These are phyloP conservation scores for Enteromius radiatus DNA, from an alignment of 2,797 vertebrate genomes.

Conservation along the genomic window DNA sequence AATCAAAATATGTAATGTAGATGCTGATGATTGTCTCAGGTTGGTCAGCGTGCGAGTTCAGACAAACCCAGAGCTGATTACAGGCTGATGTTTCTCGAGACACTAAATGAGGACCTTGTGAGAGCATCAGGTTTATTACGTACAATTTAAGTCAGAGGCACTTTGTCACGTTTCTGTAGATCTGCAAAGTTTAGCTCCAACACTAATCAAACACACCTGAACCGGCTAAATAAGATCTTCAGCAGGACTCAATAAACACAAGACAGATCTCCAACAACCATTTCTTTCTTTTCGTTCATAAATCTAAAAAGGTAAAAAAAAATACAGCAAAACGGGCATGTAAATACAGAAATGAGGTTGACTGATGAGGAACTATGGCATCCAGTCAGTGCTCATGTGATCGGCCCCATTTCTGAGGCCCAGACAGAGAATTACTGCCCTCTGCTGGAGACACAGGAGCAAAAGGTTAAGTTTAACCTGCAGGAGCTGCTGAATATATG, in stretches of 20 bases:
- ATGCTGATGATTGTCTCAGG: neutral
- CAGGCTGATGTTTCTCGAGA: neutral
- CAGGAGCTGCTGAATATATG: neutral
- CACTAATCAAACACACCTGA: conserved; percentile 12
- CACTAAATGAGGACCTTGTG: conserved; percentile 11
- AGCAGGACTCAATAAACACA: neutral
- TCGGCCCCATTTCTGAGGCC: neutral
- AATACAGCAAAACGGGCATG: neutral
- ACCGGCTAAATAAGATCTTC: neutral
- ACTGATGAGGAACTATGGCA: conserved; percentile 2
- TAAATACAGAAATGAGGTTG: conserved; percentile 9
- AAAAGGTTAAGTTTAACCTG: conserved; percentile 32
- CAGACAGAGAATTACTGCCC: conserved; percentile 14
- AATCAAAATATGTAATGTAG: neutral
- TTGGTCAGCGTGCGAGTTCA: neutral
- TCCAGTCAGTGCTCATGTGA: neutral
- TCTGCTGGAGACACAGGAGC: conserved; percentile 29
- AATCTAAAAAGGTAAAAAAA: neutral
- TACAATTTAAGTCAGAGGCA: neutral
- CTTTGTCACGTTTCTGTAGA: neutral
- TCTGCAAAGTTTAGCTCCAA: neutral
- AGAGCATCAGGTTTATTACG: neutral
- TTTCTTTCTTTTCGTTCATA: neutral
- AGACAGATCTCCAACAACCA: neutral
- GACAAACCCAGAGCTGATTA: conserved; percentile 27